These are phyloP conservation scores for Caenorhabditis sp. DNA, from an alignment of 2,888 invertebrate genomes.

Conservation along the genomic window DNA sequence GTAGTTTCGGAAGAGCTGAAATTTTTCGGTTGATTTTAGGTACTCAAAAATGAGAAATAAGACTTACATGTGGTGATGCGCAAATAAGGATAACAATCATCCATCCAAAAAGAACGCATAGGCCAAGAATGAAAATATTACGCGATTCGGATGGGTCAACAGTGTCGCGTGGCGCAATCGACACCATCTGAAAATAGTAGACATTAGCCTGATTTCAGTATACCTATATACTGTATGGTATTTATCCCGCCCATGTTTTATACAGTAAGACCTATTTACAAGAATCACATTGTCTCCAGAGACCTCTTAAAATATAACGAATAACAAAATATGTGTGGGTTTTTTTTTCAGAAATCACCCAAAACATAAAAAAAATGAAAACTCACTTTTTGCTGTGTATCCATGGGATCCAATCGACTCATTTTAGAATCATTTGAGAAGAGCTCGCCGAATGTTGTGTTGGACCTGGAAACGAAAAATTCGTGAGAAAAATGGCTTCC, in stretches of 20 bases:
- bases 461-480: no score
- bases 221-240: neutral
- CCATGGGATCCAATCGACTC: neutral
- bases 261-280: no score
- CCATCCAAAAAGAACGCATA: conserved; percentile 66
- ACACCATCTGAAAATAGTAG: neutral
- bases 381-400: neutral
- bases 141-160: conserved; percentile 40
- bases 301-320: no score
- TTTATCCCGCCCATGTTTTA: neutral
- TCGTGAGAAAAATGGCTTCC: no score
- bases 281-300: no score
- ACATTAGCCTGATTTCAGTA: neutral
- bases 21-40: neutral
- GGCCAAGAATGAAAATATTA: conserved; percentile 61
- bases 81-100: conserved; percentile 66
- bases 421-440: neutral
- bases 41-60: neutral
- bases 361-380: no score
- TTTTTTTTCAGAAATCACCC: no score
- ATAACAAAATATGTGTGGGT: no score
- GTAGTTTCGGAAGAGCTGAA: conserved; percentile 53
- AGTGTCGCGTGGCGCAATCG: neutral
- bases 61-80: conserved; percentile 67
- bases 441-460: neutral